Percentiles rank a stretch among this genome's conserved stretches.
These are phyloP conservation scores for Cavia aperea DNA, from an alignment of 2,113 vertebrate species.

Conservation along the genomic window DNA sequence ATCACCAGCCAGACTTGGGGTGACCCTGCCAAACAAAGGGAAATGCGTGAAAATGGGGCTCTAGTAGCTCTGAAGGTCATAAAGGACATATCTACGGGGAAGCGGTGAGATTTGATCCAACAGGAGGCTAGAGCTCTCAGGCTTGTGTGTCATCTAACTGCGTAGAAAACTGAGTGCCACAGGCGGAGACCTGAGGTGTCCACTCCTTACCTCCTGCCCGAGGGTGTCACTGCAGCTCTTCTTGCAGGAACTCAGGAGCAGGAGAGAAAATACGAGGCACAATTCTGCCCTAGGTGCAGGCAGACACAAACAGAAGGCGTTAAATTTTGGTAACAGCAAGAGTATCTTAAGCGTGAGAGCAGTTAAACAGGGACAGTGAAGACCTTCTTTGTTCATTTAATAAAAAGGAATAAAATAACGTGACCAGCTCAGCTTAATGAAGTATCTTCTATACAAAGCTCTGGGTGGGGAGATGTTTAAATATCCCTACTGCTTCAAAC, in stretches of 20 bases:
- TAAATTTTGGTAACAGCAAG: not conserved
- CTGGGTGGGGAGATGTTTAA: not conserved
- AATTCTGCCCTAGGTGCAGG: not conserved
- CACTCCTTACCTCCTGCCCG: not conserved
- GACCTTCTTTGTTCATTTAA: not conserved
- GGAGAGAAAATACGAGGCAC: not conserved
- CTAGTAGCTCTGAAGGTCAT: not conserved
- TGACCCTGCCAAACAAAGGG: not conserved
- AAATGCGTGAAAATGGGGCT: not conserved
- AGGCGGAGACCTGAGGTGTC: not conserved
- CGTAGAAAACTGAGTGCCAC: not conserved
- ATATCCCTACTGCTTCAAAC: not conserved
- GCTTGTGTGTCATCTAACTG: not conserved
- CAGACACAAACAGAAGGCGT: not conserved
- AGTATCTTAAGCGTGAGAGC: not conserved
- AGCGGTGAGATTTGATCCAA: not conserved
- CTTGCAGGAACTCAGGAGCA: not conserved
- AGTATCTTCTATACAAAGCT: not conserved
- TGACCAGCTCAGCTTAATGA: not conserved
- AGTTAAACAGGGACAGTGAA: not conserved
- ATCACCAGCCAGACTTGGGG: not conserved
- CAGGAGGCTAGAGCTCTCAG: not conserved
- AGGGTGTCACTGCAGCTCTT: not conserved
- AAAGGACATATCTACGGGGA: not conserved
- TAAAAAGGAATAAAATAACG: not conserved